Evolutionary conservation across 2,888 invertebrate species (phyloP).

Genomic region (Lomographa bimaculata): DNA sequence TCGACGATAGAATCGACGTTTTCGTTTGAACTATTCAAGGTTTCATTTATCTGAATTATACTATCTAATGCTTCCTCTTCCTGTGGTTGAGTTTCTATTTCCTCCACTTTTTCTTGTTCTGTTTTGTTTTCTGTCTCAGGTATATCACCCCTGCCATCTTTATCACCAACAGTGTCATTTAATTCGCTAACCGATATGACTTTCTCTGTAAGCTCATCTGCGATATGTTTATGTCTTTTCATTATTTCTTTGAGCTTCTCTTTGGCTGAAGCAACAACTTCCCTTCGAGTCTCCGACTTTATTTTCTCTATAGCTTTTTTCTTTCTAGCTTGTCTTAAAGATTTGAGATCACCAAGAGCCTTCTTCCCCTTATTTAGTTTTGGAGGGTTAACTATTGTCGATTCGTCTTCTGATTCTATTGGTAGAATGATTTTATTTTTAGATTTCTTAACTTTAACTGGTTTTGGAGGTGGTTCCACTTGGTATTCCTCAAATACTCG

Average conservation of each 20-base stretch:
- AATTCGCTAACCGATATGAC: slow-evolving; percentile 37
- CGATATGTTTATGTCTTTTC: slow-evolving; percentile 74
- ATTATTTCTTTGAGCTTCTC: slow-evolving; percentile 78
- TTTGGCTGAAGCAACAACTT: slow-evolving; percentile 77
- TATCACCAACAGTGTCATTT: slow-evolving; percentile 36
- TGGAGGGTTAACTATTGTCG: slow-evolving; percentile 14
- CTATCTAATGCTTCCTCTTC: slow-evolving; percentile 28
- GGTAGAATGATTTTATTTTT: slow-evolving; percentile 9
- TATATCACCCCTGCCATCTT: slow-evolving; percentile 61
- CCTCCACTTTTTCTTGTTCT: slow-evolving; percentile 28
- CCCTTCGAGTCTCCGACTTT: slow-evolving; percentile 72
- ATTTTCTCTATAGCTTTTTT: slow-evolving; percentile 74
- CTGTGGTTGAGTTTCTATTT: slow-evolving; percentile 27
- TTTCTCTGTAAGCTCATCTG: slow-evolving; percentile 59
- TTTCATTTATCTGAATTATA: slow-evolving; percentile 32
- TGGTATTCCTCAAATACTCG: slow-evolving; percentile 21
- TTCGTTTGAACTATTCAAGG: slow-evolving; percentile 51
- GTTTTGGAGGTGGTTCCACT: slow-evolving; percentile 31
- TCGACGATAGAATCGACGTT: slow-evolving; percentile 75
- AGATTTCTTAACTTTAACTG: slow-evolving; percentile 51
- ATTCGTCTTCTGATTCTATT: slow-evolving; percentile 30
- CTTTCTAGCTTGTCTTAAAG: slow-evolving; percentile 63
- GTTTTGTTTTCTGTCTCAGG: slow-evolving; percentile 48
- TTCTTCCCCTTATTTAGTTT: slow-evolving; percentile 54
- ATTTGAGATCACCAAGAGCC: slow-evolving; percentile 58